Base-by-base conservation (phyloP, 2,797 vertebrate species). In the Pseudomugil gertrudae region DNA sequence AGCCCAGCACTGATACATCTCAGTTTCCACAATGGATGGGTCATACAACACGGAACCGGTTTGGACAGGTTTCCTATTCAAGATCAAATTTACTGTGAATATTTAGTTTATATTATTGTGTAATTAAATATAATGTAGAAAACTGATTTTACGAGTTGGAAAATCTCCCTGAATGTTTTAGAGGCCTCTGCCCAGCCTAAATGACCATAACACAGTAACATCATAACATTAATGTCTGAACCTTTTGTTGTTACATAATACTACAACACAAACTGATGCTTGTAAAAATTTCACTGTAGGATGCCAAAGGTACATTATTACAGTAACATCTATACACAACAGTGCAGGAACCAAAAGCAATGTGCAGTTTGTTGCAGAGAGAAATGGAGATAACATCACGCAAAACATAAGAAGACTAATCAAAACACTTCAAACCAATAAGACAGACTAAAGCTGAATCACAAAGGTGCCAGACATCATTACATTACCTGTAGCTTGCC, bases 351-450 rank as follows among this genome's bases (percentile, higher is more conserved):
- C 51, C 47, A 58, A 40, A 56, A 24, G 53, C 33, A 29, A 47
- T 43, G 76, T 62, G 69, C 52, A 62, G 32, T 66, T 81, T 48
- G 78, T 66, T 48, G 24, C 2, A 73, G 66, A 74, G 64, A 62
- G 76, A 45, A 43, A 53, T 70, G 52, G 3, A 17, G 24, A 26
- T n/a, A 50, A 63, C 15, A 15, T 57, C 85, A 82, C 79, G 76
- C 76, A 78, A 74, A 60, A 80, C 47, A 57, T 71, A 74, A 69
- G 24, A 57, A 56, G 47, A 55, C 30, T 51, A 48, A 77, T 70
- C 54, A 72, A 71, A 81, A 69, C 67, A 84, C 59, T 43, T 72
- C 64, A 80, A 80, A 74, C 67, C 56, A 82, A 19, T 27, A 61
- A 17, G 32, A 32, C 51, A 64, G 7, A 6, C 54, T 58, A 57